A percentile compares a stretch with the other conserved stretches of the same genome.
phyloP scores from a whole-genome alignment of 1,140 invertebrate genomes.

The Megathymus violae region DNA sequence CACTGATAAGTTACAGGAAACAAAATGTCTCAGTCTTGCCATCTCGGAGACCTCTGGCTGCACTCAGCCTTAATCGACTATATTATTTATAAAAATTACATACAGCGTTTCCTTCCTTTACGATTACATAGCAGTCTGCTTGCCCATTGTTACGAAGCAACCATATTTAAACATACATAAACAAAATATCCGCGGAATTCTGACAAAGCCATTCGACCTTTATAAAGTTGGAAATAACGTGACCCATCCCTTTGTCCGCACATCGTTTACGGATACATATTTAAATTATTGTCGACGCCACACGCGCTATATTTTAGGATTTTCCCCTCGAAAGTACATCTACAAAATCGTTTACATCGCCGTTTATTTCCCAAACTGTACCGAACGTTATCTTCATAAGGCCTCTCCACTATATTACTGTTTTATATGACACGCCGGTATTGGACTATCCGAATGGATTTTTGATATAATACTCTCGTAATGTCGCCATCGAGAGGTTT shows the following conservation, averaged over 20 bases:
- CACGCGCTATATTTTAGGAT: background rate
- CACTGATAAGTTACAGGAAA: too few relatives aligned
- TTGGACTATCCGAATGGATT: conserved; percentile 17
- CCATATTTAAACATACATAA: conserved; percentile 7
- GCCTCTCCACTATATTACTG: conserved; percentile 14
- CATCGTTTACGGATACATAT: conserved; percentile 26
- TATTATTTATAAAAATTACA: too few relatives aligned
- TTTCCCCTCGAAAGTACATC: conserved; percentile 13
- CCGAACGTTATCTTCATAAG: conserved; percentile 14
- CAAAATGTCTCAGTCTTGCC: too few relatives aligned
- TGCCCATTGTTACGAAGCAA: too few relatives aligned
- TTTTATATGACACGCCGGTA: conserved; percentile 26
- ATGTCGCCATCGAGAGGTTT: conserved; percentile 11
- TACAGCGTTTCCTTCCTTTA: too few relatives aligned
- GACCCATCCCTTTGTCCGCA: conserved; percentile 15
- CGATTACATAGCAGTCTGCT: too few relatives aligned
- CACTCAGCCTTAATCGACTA: too few relatives aligned
- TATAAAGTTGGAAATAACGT: conserved; percentile 14
- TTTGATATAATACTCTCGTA: conserved; percentile 14
- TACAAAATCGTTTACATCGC: conserved; percentile 22
- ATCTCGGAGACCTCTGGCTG: too few relatives aligned
- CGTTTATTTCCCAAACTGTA: background rate
- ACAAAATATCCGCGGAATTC: background rate
- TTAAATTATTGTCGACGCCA: conserved; percentile 19
- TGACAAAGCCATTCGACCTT: conserved; percentile 13